These are phyloP conservation scores for Ageneiosus marmoratus DNA, from an alignment of 2,113 vertebrate species.

Conservation along the genomic window DNA sequence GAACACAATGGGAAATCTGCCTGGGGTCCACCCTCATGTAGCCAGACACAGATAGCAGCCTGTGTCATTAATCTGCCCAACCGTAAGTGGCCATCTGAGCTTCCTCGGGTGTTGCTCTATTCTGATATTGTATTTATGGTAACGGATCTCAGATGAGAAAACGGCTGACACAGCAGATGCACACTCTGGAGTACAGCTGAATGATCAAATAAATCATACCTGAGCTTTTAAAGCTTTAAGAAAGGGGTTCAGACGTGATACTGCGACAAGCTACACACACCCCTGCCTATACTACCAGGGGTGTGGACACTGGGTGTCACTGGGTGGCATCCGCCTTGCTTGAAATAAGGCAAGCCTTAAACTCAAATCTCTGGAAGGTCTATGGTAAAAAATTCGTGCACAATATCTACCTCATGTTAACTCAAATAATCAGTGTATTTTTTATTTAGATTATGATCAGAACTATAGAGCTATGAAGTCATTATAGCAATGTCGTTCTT, in stretches of 20 bases:
- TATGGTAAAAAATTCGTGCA: neutral
- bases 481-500: neutral
- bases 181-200: neutral
- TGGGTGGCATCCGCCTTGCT: neutral
- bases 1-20: no score
- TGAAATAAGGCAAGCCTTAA: neutral
- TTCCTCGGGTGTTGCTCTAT: neutral
- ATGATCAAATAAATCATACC: neutral
- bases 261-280: conserved; percentile 7
- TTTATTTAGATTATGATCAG: neutral
- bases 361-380: neutral
- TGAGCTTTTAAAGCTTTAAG: neutral
- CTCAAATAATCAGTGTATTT: neutral
- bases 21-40: neutral
- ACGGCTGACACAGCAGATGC: conserved; percentile 38
- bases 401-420: neutral
- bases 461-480: neutral
- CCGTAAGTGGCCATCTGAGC: neutral
- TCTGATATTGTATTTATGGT: neutral
- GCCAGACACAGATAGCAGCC: neutral
- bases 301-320: neutral
- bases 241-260: neutral
- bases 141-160: conserved; percentile 12
- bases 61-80: neutral
- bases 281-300: neutral